Evolutionary conservation across 2,113 vertebrate genomes (phyloP), one percentile per base, ranked within the genome.

Genomic region (Sinocyclocheilus anshuiensis): DNA sequence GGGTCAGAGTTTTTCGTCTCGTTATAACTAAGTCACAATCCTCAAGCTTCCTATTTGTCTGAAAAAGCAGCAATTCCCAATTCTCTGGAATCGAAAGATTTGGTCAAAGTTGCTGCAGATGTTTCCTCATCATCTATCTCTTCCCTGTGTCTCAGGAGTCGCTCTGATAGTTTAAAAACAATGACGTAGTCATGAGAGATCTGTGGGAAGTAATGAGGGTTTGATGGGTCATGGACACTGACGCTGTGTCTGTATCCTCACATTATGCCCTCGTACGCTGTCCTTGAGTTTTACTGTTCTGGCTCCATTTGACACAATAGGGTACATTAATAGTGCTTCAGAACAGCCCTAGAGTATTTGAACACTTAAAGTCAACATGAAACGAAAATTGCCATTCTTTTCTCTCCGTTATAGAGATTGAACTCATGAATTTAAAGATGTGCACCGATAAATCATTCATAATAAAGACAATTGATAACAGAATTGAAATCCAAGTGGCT

Each of bases 91-190:
- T 76, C 12, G 10, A 20, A 29, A 29, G 6, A 50, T 75, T 77
- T 71, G 50, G 39, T 77, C 36, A 77, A 11, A 86, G 84, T 69
- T 48, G 33, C 77, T 74, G 77, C 87, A 88, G 85, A 72, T 89
- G 84, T 86, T 82, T 88, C 87, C 85, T 86, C 16, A n/a, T 42
- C 55, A 63, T 59, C 53, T 74, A 63, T 59, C 53, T 74, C 24
- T 26, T 45, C 69, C 42, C 15, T 9, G 2, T 1, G 75, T 72
- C 81, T 63, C 69, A 24, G 63, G 80, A 83, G 59, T 57, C 48
- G 6, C 24, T 48, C n/a, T 11, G 55, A 33, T 18, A 20, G 4
- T 53, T 67, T 26, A 16, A 78, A 78, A 50, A 85, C 87, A 74
- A 74, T 78, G 78, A 67, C 55, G 57, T 45, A 8, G 53, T 77